Conservation (phyloP, 1,140 invertebrate genomes). For the Linepithema humile region DNA sequence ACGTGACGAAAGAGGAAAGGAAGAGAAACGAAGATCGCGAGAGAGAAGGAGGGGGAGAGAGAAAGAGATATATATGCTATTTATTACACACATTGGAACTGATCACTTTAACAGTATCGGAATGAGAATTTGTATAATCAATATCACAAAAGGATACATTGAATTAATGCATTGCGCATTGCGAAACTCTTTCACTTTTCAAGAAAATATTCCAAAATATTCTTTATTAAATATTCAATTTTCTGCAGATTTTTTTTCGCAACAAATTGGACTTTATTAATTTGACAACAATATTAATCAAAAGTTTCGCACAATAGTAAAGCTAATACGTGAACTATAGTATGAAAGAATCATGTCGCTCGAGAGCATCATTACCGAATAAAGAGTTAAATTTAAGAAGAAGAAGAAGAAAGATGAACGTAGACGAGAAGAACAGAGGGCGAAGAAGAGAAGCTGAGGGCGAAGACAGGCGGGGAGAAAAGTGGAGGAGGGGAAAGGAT, state of each 20-base stretch:
- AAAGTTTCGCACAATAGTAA: background rate
- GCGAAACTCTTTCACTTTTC: background rate
- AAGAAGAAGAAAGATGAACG: conserved; percentile 14
- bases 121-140: background rate
- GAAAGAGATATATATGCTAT: too few species aligned
- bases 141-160: background rate
- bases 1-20: conserved; percentile 3
- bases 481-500: conserved; percentile 41
- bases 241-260: background rate
- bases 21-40: conserved; percentile 19
- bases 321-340: background rate
- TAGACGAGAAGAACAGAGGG: background rate
- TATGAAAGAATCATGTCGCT: conserved; percentile 18
- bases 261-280: background rate
- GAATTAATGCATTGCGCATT: background rate
- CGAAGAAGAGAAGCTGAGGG: conserved; percentile 12
- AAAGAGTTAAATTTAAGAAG: conserved; percentile 19
- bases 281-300: conserved; percentile 5
- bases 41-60: background rate
- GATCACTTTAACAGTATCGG: background rate
- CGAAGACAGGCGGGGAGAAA: conserved; percentile 35
- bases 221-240: background rate
- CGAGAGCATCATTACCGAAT: conserved; percentile 17
- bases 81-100: background rate
- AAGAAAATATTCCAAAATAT: background rate